A percentile compares a stretch with the other conserved stretches of the same genome.
phyloP scores from a whole-genome alignment of 1,140 invertebrate species.

The Heliconius himera region DNA sequence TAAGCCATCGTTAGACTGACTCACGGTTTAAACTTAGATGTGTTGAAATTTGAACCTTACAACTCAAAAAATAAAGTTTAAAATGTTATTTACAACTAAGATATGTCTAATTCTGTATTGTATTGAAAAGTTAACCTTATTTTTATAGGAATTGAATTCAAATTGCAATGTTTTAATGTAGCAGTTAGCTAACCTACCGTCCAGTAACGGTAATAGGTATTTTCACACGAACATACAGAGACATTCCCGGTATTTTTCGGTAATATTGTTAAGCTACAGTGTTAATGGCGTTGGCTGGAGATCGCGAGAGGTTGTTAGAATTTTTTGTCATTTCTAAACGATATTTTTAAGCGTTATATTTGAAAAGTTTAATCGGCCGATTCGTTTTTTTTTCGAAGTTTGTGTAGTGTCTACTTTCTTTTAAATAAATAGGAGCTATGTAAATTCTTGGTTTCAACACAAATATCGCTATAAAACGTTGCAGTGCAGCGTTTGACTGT shows the following conservation, averaged over 20 bases:
- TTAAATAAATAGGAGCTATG: not conserved
- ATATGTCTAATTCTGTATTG: not conserved
- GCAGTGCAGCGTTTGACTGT: too few species aligned
- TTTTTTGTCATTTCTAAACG: conserved; percentile 16
- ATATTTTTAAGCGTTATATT: not conserved
- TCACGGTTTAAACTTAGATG: conserved; percentile 17
- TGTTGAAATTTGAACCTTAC: not conserved
- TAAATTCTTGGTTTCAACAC: not conserved
- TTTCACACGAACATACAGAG: conserved; percentile 41
- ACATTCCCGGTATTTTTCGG: conserved; percentile 42
- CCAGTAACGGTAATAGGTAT: conserved; percentile 42
- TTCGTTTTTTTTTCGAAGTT: not conserved
- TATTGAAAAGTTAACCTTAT: not conserved
- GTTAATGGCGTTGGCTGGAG: conserved; percentile 34
- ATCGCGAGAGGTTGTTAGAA: conserved; percentile 40
- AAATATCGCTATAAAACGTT: too few species aligned
- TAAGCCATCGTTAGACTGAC: conserved; percentile 36
- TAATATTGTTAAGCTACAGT: conserved; percentile 34
- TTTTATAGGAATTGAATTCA: not conserved
- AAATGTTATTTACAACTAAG: not conserved
- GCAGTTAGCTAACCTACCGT: conserved; percentile 15
- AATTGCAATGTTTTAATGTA: not conserved
- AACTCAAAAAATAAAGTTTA: not conserved
- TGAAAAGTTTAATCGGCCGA: not conserved
- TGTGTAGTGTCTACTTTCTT: not conserved